phyloP scores from a whole-genome alignment of 1,140 invertebrate species.

The Macrocentrus cingulum region DNA sequence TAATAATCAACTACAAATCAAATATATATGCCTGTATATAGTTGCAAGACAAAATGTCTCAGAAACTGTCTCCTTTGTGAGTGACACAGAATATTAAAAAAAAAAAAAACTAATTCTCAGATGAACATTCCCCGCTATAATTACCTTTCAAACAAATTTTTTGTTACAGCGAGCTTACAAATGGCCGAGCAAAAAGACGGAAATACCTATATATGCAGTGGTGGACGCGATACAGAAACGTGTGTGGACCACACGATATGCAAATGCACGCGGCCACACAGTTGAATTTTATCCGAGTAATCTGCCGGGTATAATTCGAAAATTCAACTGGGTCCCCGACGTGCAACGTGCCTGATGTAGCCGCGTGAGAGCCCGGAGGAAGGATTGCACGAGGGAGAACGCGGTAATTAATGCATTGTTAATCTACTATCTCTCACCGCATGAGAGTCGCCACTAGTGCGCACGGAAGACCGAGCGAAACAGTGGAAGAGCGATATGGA shows the following conservation, averaged over 20 bases:
- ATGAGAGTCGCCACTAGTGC: slow-evolving; percentile 15
- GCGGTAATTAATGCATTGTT: slow-evolving; percentile 51
- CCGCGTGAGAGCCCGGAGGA: slow-evolving; percentile 1
- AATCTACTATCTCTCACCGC: slow-evolving; percentile 43
- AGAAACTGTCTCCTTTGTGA: no score
- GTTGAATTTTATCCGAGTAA: slow-evolving; percentile 51
- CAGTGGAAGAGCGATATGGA: slow-evolving; percentile 6
- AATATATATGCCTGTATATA: no score
- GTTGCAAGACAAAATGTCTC: no score
- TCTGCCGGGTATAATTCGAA: slow-evolving; percentile 48
- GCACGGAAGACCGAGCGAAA: slow-evolving; percentile 21
- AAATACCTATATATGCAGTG: no score
- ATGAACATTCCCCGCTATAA: slow-evolving; percentile 3
- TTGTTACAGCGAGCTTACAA: background rate
- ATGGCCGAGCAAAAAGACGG: no score
- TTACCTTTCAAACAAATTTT: slow-evolving; percentile 16
- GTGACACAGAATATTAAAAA: background rate
- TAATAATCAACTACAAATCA: no score
- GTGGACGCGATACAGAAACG: no score
- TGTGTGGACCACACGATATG: slow-evolving; percentile 36
- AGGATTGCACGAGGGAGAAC: slow-evolving; percentile 25
- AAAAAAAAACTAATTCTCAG: background rate
- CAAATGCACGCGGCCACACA: slow-evolving; percentile 39
- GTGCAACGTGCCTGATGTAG: slow-evolving; percentile 27
- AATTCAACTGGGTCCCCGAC: slow-evolving; percentile 34